Evolutionary conservation across 2,113 vertebrate genomes (phyloP), one percentile per base, ranked within the genome.

Genomic region (Dolichotis patagonum): DNA sequence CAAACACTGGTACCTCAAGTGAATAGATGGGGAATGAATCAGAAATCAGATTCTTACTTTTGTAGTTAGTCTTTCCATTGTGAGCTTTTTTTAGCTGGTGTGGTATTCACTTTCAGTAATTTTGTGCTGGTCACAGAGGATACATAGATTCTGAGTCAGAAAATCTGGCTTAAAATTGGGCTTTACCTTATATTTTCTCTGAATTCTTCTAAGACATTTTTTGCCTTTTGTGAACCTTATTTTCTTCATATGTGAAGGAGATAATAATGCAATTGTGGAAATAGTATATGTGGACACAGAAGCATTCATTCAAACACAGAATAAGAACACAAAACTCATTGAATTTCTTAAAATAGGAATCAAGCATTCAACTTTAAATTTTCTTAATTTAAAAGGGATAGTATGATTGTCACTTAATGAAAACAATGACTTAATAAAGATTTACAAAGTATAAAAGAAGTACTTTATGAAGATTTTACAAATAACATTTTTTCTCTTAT

Each of bases 321-420:
- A 26, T 16, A 52, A 17, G 28, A 73, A 16, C 8, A 54, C 19
- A 32, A 63, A 4, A 1, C 91, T 43, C 43, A 9, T 35, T 81
- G 56, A 81, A 92, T 63, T 54, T 95, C 43, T 85, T 93, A 81
- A 96, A 89, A 71, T 75, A 86, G 78, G 62, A 58, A 82, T 32
- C 52, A 63, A 22, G 26, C 32, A 75, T 88, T 20, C 90, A n/a
- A 58, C 7, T 80, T 92, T 20, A 43, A 94, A 62, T 87, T 46
- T 80, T 73, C 20, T 75, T 94, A 56, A 49, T 24, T 58, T 85
- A 92, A 95, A 65, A 8, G 20, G 43, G 88, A 85, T 75, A 63
- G 10, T 35, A 7, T 75, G 85, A 85, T 71, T 56, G 67, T 82
- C 30, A 41, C 26, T 2, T 49, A 12, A n/a, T 22, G 24, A 78